These are phyloP conservation scores for Elysia crispata DNA, from an alignment of 2,888 invertebrate genomes.

Conservation along the genomic window DNA sequence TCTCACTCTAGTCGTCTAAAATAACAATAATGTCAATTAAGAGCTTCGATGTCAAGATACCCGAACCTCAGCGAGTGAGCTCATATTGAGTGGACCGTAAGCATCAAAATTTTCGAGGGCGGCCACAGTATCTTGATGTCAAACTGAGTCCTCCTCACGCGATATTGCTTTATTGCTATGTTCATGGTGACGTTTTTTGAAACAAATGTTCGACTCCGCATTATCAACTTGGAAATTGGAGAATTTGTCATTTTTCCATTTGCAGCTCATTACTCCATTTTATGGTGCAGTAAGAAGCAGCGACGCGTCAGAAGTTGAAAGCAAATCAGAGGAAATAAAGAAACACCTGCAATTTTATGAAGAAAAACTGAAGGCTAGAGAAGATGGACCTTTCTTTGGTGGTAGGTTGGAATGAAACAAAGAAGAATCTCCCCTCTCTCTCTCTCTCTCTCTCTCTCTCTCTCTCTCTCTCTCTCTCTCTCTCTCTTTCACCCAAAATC, in stretches of 20 bases:
- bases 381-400: conserved; percentile 56
- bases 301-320: conserved; percentile 13
- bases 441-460: background rate
- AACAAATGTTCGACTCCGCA: no score
- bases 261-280: conserved; percentile 11
- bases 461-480: conserved; percentile 5
- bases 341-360: conserved; percentile 51
- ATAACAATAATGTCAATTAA: no score
- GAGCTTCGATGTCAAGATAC: no score
- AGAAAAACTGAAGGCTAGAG: conserved; percentile 50
- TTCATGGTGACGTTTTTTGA: no score
- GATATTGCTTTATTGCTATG: no score
- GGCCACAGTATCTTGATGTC: no score
- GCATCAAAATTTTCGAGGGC: no score
- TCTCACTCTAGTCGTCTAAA: no score
- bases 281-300: background rate
- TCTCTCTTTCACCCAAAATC: background rate
- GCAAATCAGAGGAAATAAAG: background rate
- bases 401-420: conserved; percentile 39
- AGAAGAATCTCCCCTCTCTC: background rate
- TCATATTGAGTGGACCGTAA: no score
- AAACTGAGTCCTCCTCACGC: no score
- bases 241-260: background rate
- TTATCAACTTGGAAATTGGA: no score
- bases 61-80: no score